A percentile compares a stretch with the other conserved stretches of the same genome.
phyloP scores from a whole-genome alignment of 2,113 vertebrate species.

The Himantopus leucocephalus region DNA sequence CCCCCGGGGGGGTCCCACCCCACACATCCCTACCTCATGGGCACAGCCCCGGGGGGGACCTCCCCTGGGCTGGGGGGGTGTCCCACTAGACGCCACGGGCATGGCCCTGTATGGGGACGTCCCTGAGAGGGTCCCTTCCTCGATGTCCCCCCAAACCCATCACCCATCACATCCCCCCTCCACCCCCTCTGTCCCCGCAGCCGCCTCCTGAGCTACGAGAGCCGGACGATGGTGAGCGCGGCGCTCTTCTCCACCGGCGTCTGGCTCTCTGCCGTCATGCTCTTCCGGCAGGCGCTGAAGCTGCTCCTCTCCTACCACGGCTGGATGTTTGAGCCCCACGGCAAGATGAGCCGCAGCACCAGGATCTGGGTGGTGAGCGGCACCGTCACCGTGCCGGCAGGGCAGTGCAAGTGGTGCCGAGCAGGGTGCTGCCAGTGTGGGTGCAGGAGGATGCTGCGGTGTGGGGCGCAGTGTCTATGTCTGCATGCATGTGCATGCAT shows the following conservation, averaged over 20 bases:
- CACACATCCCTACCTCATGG: not conserved
- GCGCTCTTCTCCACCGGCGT: conserved; percentile 86
- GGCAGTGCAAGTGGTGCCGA: not conserved
- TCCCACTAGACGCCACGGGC: fast-evolving
- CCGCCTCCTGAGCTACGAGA: not conserved
- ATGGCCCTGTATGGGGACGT: fast-evolving
- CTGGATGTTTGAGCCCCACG: conserved; percentile 95
- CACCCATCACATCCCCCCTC: not conserved
- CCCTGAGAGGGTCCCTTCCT: fast-evolving
- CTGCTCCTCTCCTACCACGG: conserved; percentile 90
- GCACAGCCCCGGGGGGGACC: no score
- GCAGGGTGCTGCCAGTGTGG: not conserved
- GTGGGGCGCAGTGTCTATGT: not conserved
- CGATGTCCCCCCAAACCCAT: not conserved
- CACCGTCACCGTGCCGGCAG: not conserved
- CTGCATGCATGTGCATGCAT: not conserved
- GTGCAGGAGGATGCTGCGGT: not conserved
- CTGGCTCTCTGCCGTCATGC: conserved; percentile 86
- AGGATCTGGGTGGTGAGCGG: conserved; percentile 87
- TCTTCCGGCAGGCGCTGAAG: conserved; percentile 85
- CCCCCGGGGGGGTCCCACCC: not conserved
- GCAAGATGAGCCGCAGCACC: conserved; percentile 81
- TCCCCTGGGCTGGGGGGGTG: not conserved
- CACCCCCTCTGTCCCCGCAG: not conserved
- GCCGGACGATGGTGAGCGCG: conserved; percentile 76